Conservation (phyloP, 2,113 vertebrate species). For the Macroglossus sobrinus region DNA sequence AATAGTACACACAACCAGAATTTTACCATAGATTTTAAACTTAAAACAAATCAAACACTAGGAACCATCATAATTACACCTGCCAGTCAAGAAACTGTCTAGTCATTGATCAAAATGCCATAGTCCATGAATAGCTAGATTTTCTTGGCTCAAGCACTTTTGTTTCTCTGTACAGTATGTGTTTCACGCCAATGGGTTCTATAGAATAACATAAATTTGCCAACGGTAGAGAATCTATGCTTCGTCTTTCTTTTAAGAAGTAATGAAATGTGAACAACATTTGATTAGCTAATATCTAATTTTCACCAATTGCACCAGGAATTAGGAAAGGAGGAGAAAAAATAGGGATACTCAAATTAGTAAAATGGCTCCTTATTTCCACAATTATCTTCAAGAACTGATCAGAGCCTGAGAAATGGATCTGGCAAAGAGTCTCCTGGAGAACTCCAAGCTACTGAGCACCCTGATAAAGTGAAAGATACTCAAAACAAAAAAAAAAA, state of each 20-base stretch:
- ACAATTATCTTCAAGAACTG: not conserved
- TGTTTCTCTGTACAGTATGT: not conserved
- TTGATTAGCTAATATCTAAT: not conserved
- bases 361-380: not conserved
- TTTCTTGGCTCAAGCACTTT: not conserved
- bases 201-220: not conserved
- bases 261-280: not conserved
- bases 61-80: not conserved
- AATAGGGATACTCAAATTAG: not conserved
- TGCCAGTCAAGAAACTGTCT: not conserved
- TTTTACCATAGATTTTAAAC: not conserved
- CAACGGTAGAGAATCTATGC: not conserved
- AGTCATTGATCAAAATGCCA: not conserved
- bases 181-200: not conserved
- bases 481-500: not conserved
- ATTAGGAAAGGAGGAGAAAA: not conserved
- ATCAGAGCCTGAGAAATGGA: not conserved
- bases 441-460: slow-evolving; percentile 77
- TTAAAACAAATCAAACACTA: not conserved
- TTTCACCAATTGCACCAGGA: not conserved
- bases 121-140: not conserved
- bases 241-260: not conserved
- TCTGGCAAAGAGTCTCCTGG: slow-evolving; percentile 71
- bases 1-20: not conserved
- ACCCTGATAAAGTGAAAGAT: slow-evolving; percentile 73